phyloP scores from a whole-genome alignment of 2,113 vertebrate species.

The Podiceps cristatus region DNA sequence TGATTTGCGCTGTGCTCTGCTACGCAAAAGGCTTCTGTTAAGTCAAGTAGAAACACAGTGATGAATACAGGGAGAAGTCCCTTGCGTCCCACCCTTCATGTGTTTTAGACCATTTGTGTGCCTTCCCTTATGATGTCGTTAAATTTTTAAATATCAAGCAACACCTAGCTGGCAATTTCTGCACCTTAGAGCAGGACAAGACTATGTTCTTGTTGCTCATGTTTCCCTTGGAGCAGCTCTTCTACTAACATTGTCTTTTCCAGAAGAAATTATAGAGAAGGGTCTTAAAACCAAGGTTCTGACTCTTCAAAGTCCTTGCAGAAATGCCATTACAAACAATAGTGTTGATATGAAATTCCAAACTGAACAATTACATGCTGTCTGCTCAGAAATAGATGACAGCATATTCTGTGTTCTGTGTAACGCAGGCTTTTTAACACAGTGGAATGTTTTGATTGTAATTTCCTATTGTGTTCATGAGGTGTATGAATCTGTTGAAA shows the following conservation, averaged over 20 bases:
- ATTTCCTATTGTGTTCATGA: neutral
- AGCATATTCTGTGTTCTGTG: neutral
- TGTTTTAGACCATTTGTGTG: neutral
- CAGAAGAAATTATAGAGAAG: neutral
- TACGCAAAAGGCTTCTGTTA: neutral
- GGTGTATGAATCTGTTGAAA: neutral
- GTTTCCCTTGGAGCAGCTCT: neutral
- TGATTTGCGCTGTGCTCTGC: neutral
- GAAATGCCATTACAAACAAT: neutral
- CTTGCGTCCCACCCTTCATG: rapidly evolving
- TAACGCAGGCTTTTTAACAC: too few relatives aligned
- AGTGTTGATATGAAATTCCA: neutral
- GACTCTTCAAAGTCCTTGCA: neutral
- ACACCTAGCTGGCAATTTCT: neutral
- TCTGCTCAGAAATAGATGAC: neutral
- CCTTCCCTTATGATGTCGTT: neutral
- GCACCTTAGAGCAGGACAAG: neutral
- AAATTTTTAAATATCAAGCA: neutral
- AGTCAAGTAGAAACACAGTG: neutral
- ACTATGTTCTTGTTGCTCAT: neutral
- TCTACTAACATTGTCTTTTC: neutral
- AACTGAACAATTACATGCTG: neutral
- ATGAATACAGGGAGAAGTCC: neutral
- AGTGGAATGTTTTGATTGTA: rapidly evolving
- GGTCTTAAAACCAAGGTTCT: neutral